These are phyloP conservation scores for Siniperca scherzeri DNA, from an alignment of 2,797 vertebrate species.

Conservation along the genomic window DNA sequence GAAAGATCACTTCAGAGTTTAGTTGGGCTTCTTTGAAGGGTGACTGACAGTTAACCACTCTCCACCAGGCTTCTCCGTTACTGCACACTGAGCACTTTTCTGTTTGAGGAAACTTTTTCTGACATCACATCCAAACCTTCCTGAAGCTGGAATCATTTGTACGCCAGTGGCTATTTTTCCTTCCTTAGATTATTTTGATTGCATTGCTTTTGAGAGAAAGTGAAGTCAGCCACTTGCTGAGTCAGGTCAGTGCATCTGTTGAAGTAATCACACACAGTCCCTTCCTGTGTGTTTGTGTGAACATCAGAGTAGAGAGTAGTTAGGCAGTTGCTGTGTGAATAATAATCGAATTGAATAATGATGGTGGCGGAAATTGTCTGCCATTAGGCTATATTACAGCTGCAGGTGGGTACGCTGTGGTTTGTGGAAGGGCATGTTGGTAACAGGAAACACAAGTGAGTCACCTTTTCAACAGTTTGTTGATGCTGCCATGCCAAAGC, in stretches of 20 bases:
- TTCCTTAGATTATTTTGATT: slow-evolving; percentile 1
- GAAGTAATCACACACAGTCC: slow-evolving; percentile 17
- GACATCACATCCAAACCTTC: slow-evolving; percentile 34
- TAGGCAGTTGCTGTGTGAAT: slow-evolving; percentile 15
- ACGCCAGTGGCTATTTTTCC: neutral
- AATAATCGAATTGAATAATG: neutral
- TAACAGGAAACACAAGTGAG: slow-evolving; percentile 58
- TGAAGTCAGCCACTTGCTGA: slow-evolving; percentile 1
- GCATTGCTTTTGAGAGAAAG: slow-evolving; percentile 26
- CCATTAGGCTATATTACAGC: slow-evolving; percentile 3
- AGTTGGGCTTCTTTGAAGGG: slow-evolving; percentile 55
- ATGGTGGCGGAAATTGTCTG: slow-evolving; percentile 18
- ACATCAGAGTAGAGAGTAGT: neutral
- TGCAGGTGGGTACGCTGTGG: slow-evolving; percentile 28
- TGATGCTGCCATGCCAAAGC: neutral
- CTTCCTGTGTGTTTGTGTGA: neutral
- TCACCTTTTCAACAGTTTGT: slow-evolving; percentile 26
- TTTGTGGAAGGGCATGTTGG: slow-evolving; percentile 15
- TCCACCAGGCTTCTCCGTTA: slow-evolving; percentile 4
- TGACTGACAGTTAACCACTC: slow-evolving; percentile 44
- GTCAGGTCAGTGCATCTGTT: slow-evolving; percentile 16
- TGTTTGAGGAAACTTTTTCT: slow-evolving; percentile 56
- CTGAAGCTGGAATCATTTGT: neutral
- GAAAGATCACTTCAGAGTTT: slow-evolving; percentile 67
- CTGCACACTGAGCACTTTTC: slow-evolving; percentile 41